Base-by-base conservation (phyloP, 1,140 invertebrate genomes). In the Metopolophium dirhodum region DNA sequence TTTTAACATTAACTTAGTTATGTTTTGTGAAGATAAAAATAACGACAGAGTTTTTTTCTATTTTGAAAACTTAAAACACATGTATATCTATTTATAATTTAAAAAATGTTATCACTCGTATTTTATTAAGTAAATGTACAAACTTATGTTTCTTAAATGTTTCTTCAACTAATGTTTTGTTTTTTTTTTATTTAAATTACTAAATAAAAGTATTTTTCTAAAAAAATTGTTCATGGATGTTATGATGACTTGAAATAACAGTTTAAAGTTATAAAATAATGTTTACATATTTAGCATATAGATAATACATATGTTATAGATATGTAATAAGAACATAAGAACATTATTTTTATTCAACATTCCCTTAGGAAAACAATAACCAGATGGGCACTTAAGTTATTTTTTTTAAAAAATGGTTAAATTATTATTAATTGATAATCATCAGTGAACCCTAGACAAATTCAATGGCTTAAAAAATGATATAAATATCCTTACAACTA, bases 61-160 rank as follows among this genome's bases (percentile, higher is more conserved):
- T 77, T 77, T 77, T n/a, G 61, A 77, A 77, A n/a, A n/a, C 61
- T 77, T n/a, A n/a, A n/a, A 77, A 77, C 61, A 68, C n/a, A 77
- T 77, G 4, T 77, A n/a, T 77, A 77, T 18, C 14, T 77, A n/a
- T 77, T 77, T n/a, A 77, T 77, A 18, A 18, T 77, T 77, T 35
- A 4, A 77, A 77, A 77, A 18, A 7, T 68, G 18, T 77, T 68
- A 0, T 68, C 61, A n/a, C n/a, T 35, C 4, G 2, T 77, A n/a
- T 77, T n/a, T 77, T 77, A 77, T n/a, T 77, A 77, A 77, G n/a
- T 30, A n/a, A 77, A 77, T 77, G 61, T 77, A 77, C 18, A 77
- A 77, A 77, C 14, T n/a, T 77, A 18, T 4, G 7, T n/a, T 35
- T 77, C n/a, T 77, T 77, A 18, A 68, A 68, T 77, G 61, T 18